phyloP scores from a whole-genome alignment of 2,113 vertebrate genomes.

The Neotoma lepida region DNA sequence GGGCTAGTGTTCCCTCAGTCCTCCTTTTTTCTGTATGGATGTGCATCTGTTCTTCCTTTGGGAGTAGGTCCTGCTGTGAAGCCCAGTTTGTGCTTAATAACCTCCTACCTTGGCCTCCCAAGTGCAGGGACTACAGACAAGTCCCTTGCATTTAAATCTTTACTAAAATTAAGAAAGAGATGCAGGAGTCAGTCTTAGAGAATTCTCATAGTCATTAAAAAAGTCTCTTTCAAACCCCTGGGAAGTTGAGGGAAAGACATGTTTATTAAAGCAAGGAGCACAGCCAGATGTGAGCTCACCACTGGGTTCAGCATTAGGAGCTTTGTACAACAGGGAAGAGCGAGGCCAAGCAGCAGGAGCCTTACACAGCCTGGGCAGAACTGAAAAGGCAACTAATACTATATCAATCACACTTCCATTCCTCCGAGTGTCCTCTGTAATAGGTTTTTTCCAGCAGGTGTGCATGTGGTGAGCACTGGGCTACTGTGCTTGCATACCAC shows the following conservation, averaged over 20 bases:
- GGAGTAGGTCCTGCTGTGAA: background rate
- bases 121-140: background rate
- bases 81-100: background rate
- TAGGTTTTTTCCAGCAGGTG: background rate
- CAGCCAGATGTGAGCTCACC: background rate
- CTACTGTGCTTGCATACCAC: background rate
- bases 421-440: background rate
- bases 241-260: background rate
- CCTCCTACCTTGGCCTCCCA: background rate
- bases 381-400: background rate
- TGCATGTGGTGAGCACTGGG: background rate
- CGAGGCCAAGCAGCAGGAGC: background rate
- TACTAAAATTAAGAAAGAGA: background rate
- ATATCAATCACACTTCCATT: background rate
- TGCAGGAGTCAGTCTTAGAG: background rate
- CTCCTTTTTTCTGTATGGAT: background rate
- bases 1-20: background rate
- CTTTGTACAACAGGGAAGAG: background rate
- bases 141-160: background rate
- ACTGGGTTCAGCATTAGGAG: background rate
- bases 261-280: background rate
- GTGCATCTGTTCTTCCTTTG: background rate
- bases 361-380: background rate
- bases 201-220: background rate
- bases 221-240: background rate